Evolutionary conservation across 2,888 invertebrate species (phyloP), one percentile per base, ranked within the genome.

Genomic region (Acanthosoma haemorrhoidale): DNA sequence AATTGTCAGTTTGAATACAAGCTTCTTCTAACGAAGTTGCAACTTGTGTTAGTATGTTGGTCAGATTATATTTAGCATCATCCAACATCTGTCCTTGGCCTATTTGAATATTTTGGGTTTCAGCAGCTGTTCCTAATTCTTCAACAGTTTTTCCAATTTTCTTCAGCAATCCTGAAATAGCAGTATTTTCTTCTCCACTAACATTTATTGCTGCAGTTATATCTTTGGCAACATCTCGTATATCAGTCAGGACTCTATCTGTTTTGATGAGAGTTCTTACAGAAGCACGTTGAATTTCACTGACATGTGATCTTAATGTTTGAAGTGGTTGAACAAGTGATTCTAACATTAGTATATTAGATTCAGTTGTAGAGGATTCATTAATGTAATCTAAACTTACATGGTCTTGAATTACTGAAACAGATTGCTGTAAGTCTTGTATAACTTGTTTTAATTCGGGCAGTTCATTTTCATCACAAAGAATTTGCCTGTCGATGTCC

Each of bases 111-210:
- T 57, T 68, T 16, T 66, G 67, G 9, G 34, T 41, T 71, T 34
- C 77, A 70, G 76, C 6, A 31, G 68, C 71, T 76, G 76, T 75
- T 72, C 78, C 77, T 79, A 80, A 77, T 75, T 82, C 78, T 82
- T 85, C 75, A 80, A 80, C 5, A 77, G 77, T 9, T 77, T 67
- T 16, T 66, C 68, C 43, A 29, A 73, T 36, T 13, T 34, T 51
- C 16, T 57, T 25, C 16, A 73, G 57, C 36, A 73, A 32, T 13
- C 43, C 18, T 13, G 18, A 15, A 13, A 71, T 34, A 2, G 72
- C 18, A 5, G 39, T 21, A 18, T 61, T 29, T 39, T 68, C 67
- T 58, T 59, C 43, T 60, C 61, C 51, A 11, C 64, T 31, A 16
- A 25, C 43, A 0, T 38, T 39, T 21, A 73, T 61, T 18, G 71